A percentile compares a stretch with the other conserved stretches of the same genome.
Conservation (phyloP, 1,140 invertebrate species). For the Drosophila nannoptera region DNA sequence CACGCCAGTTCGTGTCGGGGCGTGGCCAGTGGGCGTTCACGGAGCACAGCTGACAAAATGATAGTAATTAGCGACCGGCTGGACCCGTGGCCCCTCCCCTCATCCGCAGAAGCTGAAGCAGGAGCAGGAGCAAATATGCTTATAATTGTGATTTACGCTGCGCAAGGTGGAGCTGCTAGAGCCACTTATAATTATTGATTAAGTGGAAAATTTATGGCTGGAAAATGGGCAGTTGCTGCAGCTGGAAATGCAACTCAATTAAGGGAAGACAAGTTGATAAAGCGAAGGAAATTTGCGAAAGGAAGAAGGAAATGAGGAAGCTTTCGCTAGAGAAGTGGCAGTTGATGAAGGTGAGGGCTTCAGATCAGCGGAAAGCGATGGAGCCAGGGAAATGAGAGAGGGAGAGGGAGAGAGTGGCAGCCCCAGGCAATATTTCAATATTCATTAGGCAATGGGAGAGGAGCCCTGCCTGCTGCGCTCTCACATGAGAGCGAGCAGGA, state of each 20-base stretch:
- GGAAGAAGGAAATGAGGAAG: too few species aligned
- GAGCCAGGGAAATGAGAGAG: not conserved
- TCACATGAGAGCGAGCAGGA: not conserved
- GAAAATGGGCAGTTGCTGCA: too few species aligned
- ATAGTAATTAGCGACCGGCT: constrained; percentile 54
- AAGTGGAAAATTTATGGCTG: not conserved
- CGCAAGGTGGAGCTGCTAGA: constrained; percentile 5
- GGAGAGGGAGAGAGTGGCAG: not conserved
- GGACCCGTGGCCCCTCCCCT: constrained; percentile 18
- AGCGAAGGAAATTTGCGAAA: too few species aligned
- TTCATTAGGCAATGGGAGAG: too few species aligned
- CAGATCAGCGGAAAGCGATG: not conserved
- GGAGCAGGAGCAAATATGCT: constrained; percentile 26
- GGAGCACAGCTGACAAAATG: constrained; percentile 46
- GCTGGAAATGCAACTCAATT: too few species aligned
- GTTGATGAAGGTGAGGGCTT: not conserved
- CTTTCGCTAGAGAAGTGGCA: too few species aligned
- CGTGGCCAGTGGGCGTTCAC: not conserved
- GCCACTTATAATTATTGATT: constrained; percentile 5
- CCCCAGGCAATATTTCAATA: too few species aligned
- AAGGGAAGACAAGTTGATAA: too few species aligned
- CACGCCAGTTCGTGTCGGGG: constrained; percentile 14
- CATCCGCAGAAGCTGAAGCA: too few species aligned
- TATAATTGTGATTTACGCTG: constrained; percentile 50
- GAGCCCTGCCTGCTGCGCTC: too few species aligned